Conservation (phyloP, 2,888 invertebrate genomes). For the Aquatica leii region DNA sequence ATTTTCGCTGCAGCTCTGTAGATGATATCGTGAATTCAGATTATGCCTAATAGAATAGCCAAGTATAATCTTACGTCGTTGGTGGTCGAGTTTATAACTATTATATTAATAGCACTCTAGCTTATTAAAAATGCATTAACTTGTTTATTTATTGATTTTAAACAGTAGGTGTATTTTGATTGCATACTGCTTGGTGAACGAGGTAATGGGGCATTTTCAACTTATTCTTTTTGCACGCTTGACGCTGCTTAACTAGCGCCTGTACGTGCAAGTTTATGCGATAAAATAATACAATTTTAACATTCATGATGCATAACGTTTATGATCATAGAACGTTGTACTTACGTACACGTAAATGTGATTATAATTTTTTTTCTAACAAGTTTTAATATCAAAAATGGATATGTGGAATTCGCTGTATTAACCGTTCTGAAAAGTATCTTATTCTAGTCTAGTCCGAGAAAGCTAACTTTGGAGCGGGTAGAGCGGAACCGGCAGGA, state of each 20-base stretch:
- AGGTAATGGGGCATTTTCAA: conserved; percentile 21
- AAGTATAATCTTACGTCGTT: conserved; percentile 51
- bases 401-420: conserved; percentile 12
- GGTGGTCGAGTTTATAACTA: conserved; percentile 58
- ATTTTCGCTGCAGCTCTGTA: conserved; percentile 43
- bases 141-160: conserved; percentile 59
- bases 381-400: too few species aligned
- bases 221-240: conserved; percentile 17
- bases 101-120: conserved; percentile 60
- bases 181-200: conserved; percentile 33
- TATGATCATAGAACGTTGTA: not conserved
- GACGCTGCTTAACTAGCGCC: too few species aligned
- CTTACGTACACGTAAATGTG: too few species aligned
- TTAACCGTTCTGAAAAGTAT: conserved; percentile 24
- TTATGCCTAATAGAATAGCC: conserved; percentile 55
- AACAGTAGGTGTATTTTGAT: conserved; percentile 55
- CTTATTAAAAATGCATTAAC: conserved; percentile 60
- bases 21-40: conserved; percentile 56
- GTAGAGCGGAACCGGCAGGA: conserved; percentile 40
- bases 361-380: too few species aligned
- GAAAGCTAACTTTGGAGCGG: conserved; percentile 31
- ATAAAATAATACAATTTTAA: conserved; percentile 18
- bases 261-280: conserved; percentile 19
- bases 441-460: conserved; percentile 30
- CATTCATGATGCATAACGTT: conserved; percentile 15